Evolutionary conservation across 2,797 vertebrate species (phyloP).

Genomic region (Schizothorax lantsangensis): DNA sequence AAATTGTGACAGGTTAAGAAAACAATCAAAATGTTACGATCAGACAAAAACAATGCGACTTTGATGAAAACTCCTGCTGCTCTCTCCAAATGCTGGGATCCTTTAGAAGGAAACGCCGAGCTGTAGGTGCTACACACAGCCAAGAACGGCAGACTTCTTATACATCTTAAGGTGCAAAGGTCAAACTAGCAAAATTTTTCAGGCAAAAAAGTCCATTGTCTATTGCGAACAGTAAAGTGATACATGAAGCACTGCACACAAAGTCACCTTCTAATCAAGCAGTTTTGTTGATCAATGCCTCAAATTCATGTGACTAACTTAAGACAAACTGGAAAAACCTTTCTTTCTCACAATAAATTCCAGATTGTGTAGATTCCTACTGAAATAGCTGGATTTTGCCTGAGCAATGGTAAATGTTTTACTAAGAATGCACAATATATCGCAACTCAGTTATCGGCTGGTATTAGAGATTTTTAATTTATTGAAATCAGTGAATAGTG

Average conservation of each 20-base stretch:
- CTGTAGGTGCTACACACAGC: neutral
- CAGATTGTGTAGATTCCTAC: too few species aligned
- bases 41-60: neutral
- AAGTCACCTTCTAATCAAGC: neutral
- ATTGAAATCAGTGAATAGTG: neutral
- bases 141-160: neutral
- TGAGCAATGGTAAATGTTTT: neutral
- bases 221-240: neutral
- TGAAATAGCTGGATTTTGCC: too few species aligned
- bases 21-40: neutral
- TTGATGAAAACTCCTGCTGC: neutral
- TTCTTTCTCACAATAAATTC: too few species aligned
- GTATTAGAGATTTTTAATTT: neutral
- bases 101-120: neutral
- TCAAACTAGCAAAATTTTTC: neutral
- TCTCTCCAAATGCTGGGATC: neutral
- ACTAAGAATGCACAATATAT: neutral
- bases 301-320: neutral
- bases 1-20: neutral
- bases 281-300: neutral
- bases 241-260: neutral
- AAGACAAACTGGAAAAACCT: neutral
- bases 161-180: neutral
- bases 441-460: neutral
- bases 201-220: neutral